phyloP scores from a whole-genome alignment of 2,888 invertebrate species.

The Dastarcus helophoroides region DNA sequence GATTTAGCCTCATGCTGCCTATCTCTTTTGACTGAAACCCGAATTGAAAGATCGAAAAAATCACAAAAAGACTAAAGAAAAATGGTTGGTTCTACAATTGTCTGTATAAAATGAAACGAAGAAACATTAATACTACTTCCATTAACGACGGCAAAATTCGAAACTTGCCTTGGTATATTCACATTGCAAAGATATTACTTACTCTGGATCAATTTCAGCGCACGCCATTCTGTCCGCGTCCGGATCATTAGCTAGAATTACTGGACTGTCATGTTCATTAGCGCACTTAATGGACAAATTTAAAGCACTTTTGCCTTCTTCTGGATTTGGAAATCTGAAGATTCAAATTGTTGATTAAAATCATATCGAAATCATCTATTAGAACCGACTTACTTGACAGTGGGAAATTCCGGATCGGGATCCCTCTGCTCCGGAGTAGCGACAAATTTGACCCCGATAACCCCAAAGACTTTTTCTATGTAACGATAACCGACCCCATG shows the following conservation, averaged over 20 bases:
- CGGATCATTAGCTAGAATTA: slow-evolving; percentile 95
- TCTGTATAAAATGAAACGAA: no score
- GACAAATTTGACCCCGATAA: slow-evolving; percentile 60
- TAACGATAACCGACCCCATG: slow-evolving; percentile 90
- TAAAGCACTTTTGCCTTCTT: slow-evolving; percentile 69
- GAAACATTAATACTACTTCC: no score
- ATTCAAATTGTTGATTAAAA: no score
- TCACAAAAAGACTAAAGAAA: no score
- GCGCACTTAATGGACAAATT: slow-evolving; percentile 63
- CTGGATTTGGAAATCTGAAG: slow-evolving; percentile 85
- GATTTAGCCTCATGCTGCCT: no score
- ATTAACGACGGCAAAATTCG: neutral
- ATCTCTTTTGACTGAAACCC: no score
- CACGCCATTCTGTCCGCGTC: slow-evolving; percentile 94
- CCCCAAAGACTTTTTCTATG: slow-evolving; percentile 61
- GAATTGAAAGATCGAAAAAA: no score
- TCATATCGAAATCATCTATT: no score
- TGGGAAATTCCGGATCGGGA: slow-evolving; percentile 94
- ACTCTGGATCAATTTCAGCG: slow-evolving; percentile 69
- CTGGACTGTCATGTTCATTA: slow-evolving; percentile 48
- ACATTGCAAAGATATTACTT: slow-evolving; percentile 15
- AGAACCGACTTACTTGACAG: slow-evolving; percentile 51
- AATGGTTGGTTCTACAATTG: no score
- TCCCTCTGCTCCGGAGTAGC: slow-evolving; percentile 65
- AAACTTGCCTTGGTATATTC: no score